A percentile compares a stretch with the other conserved stretches of the same genome.
These are phyloP conservation scores for Oncorhynchus clarkii DNA, from an alignment of 2,113 vertebrate species.

Conservation along the genomic window DNA sequence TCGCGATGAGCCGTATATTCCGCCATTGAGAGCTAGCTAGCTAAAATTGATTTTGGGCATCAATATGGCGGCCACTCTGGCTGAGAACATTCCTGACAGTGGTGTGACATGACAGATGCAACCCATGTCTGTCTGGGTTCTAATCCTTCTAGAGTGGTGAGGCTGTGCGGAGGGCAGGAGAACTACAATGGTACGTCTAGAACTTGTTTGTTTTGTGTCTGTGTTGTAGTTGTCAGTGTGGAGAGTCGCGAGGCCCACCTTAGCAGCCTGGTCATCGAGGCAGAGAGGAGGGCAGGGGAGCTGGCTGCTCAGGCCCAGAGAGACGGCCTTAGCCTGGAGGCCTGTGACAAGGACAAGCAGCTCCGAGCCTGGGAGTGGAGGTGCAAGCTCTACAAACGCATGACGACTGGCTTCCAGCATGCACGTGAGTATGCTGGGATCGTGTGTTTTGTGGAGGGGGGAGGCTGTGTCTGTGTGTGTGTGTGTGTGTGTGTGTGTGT, in stretches of 20 bases:
- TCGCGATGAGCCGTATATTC: too few species aligned
- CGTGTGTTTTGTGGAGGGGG: background rate
- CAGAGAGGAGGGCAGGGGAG: slow-evolving; percentile 81
- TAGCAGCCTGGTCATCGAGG: slow-evolving; percentile 80
- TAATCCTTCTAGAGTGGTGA: background rate
- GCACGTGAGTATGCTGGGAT: slow-evolving; percentile 79
- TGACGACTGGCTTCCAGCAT: slow-evolving; percentile 87
- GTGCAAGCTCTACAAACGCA: slow-evolving; percentile 87
- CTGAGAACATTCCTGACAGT: too few species aligned
- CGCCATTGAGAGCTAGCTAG: too few species aligned
- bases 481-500: background rate
- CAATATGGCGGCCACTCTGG: too few species aligned
- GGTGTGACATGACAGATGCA: too few species aligned
- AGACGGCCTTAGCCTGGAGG: slow-evolving; percentile 79
- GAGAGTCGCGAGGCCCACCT: slow-evolving; percentile 86
- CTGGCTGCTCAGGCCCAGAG: slow-evolving; percentile 78
- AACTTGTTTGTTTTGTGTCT: background rate
- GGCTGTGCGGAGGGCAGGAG: background rate
- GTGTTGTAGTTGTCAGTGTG: slow-evolving; percentile 76
- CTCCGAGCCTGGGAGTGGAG: slow-evolving; percentile 93
- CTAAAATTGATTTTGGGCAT: too few species aligned
- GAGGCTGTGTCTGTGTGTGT: too few species aligned
- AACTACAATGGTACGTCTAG: background rate
- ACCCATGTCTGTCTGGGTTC: too few species aligned
- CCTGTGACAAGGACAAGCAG: slow-evolving; percentile 84